Evolutionary conservation across 2,888 invertebrate species (phyloP).

Genomic region (Eustalomyia histrio): DNA sequence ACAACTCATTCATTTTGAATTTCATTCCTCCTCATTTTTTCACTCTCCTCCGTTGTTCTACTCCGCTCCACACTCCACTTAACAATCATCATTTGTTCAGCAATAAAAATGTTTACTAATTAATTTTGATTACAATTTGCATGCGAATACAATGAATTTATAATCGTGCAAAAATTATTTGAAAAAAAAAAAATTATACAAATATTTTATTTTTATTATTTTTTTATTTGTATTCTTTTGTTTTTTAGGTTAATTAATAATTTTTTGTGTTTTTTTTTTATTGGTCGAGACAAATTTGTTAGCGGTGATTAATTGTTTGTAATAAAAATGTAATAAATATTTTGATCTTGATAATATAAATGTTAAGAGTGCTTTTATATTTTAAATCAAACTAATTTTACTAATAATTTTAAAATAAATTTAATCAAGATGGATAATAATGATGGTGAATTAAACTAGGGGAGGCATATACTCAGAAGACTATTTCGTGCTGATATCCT

Average conservation of each 20-base stretch:
- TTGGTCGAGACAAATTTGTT: constrained; percentile 62
- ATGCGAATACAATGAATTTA: constrained; percentile 76
- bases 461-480: too few relatives aligned
- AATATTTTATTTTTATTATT: constrained; percentile 29
- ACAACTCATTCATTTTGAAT: background rate
- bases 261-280: constrained; percentile 20
- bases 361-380: background rate
- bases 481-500: too few relatives aligned
- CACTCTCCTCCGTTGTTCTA: background rate
- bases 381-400: background rate
- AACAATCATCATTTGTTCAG: constrained; percentile 74
- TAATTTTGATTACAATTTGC: constrained; percentile 78
- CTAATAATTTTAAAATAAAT: background rate
- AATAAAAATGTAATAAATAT: constrained; percentile 59
- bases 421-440: too few relatives aligned
- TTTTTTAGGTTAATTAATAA: constrained; percentile 51
- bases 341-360: constrained; percentile 40
- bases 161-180: constrained; percentile 38
- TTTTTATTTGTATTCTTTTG: constrained; percentile 25
- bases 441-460: too few relatives aligned
- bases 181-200: constrained; percentile 4
- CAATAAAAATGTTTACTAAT: constrained; percentile 77
- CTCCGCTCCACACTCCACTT: constrained; percentile 33
- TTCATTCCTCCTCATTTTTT: background rate
- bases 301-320: constrained; percentile 61